These are phyloP conservation scores for Notothenia rossii DNA, from an alignment of 2,113 vertebrate species.

Conservation along the genomic window DNA sequence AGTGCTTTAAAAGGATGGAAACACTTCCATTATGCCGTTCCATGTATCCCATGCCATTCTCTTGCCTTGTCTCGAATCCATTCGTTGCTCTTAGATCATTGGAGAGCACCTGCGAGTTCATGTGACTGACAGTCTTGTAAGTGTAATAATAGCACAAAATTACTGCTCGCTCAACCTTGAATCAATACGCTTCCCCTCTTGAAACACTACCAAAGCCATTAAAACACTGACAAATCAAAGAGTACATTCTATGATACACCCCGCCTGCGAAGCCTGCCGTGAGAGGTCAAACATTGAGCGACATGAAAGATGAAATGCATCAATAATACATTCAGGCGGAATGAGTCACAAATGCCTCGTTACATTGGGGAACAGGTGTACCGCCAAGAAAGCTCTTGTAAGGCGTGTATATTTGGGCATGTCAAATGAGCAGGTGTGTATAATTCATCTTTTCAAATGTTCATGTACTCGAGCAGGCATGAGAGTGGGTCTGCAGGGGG, in stretches of 20 bases:
- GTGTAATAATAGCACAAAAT: conserved; percentile 59
- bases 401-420: conserved; percentile 73
- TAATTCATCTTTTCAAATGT: conserved; percentile 85
- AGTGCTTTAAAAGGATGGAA: neutral
- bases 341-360: conserved; percentile 67
- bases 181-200: conserved; percentile 56
- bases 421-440: conserved; percentile 84
- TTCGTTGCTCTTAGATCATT: conserved; percentile 46
- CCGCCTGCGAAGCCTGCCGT: conserved; percentile 23
- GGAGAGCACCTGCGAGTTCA: conserved; percentile 38
- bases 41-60: neutral
- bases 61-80: conserved; percentile 3
- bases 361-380: conserved; percentile 81
- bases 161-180: conserved; percentile 51
- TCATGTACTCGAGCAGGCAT: conserved; percentile 67
- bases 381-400: conserved; percentile 54
- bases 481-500: conserved; percentile 49
- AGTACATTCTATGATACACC: conserved; percentile 50
- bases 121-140: conserved; percentile 55
- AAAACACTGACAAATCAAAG: conserved; percentile 67
- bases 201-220: conserved; percentile 65
- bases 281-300: conserved; percentile 70
- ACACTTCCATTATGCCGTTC: conserved; percentile 3
- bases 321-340: conserved; percentile 74
- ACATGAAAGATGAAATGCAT: conserved; percentile 75